Evolutionary conservation across 1,140 invertebrate species (phyloP).

Genomic region (Aphis gossypii): DNA sequence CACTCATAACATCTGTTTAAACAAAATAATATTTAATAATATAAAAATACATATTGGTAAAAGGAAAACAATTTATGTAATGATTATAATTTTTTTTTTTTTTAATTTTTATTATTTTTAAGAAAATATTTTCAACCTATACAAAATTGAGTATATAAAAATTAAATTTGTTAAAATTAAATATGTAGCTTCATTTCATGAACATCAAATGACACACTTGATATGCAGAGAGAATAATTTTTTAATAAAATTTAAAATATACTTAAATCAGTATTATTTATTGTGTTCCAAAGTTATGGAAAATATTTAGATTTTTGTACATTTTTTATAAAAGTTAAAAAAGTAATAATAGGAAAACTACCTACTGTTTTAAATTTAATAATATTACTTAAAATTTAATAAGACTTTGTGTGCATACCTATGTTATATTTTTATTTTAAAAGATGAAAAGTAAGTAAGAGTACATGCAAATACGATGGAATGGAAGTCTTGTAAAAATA

Average conservation of each 20-base stretch:
- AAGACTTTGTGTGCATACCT: neutral
- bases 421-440: neutral
- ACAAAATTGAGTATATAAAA: neutral
- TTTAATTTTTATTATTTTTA: neutral
- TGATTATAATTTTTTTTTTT: neutral
- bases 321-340: neutral
- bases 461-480: neutral
- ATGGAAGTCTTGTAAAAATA: neutral
- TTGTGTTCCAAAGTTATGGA: neutral
- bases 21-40: neutral
- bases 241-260: too few relatives aligned
- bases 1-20: constrained; percentile 40
- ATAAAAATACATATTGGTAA: neutral
- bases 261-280: too few relatives aligned
- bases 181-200: neutral
- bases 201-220: neutral
- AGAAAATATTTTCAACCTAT: neutral
- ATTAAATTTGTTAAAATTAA: neutral
- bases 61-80: neutral
- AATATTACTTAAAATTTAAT: neutral
- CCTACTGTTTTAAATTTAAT: neutral
- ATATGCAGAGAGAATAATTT: neutral
- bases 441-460: neutral
- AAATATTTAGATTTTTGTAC: neutral
- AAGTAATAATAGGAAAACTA: neutral